Base-by-base conservation (phyloP, 2,888 invertebrate genomes). In the Heteromyza rotundicornis region DNA sequence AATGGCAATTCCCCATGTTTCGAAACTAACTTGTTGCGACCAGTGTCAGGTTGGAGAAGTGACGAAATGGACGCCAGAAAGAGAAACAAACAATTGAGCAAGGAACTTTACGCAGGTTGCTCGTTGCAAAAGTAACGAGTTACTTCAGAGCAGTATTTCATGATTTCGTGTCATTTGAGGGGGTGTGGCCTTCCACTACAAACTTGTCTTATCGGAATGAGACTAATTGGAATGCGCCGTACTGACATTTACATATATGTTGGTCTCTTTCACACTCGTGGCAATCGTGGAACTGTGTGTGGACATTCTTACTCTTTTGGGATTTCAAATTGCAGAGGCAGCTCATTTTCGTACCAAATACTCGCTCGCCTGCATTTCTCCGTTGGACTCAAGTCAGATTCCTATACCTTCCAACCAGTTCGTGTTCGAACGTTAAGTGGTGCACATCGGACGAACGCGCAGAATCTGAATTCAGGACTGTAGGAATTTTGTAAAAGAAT, bases 381-480 rank as follows among this genome's bases (percentile, higher is more conserved):
- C 10, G 59, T 1, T n/a, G 66, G 66, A 73, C 74, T 72, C 70
- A 68, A 73, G 12, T 75, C 74, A 67, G 60, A 64, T 27, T 64
- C 66, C 68, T 50, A 19, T 14, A n/a, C 40, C 44, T 44, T 36
- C 67, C 68, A 80, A 79, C 80, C 76, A 82, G 82, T 82, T 80
- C 77, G 78, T 76, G 78, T 75, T 81, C 78, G 79, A 81, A 79
- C 82, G 80, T 81, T 76, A 77, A 72, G 75, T 76, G 78, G 77
- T 79, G 76, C 78, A 80, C 79, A 78, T 78, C 78, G 78, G 73
- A n/a, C 3, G 71, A 65, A 71, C 73, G 76, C 76, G 73, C 70
- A 67, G 47, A 27, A 27, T 27, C 27, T 10, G n/a, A 27, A 7
- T 27, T 27, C 10, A 27, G 27, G 27, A 27, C n/a, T n/a, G 27